Evolutionary conservation across 2,113 vertebrate genomes (phyloP).

Genomic region (Ahaetulla prasina): DNA sequence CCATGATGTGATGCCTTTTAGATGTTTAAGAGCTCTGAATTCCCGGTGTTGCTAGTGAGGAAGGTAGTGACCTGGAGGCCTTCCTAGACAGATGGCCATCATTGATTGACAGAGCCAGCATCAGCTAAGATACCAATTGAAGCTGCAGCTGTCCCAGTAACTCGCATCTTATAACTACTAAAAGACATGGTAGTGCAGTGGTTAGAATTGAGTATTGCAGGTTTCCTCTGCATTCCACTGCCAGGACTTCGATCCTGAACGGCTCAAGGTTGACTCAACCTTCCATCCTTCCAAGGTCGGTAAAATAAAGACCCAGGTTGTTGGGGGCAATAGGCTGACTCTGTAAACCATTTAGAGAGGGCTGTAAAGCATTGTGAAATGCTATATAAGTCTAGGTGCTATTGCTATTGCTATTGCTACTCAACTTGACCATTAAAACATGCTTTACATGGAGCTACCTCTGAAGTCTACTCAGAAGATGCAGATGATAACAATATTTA

Average conservation of each 20-base stretch:
- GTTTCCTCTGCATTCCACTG: background rate
- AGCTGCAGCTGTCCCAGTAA: background rate
- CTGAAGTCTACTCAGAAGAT: background rate
- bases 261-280: background rate
- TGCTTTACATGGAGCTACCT: background rate
- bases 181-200: background rate
- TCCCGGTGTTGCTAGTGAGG: background rate
- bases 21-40: background rate
- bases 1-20: background rate
- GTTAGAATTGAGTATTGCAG: background rate
- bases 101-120: background rate
- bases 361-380: background rate
- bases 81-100: background rate
- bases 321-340: background rate
- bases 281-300: background rate
- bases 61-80: background rate
- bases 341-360: background rate
- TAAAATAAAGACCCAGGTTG: background rate
- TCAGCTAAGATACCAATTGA: background rate
- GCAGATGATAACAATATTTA: background rate
- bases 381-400: background rate
- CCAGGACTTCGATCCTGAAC: background rate
- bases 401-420: background rate
- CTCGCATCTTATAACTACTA: background rate
- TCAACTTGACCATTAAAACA: background rate